Conservation (phyloP, 2,888 invertebrate species). For the Linyphia triangularis region DNA sequence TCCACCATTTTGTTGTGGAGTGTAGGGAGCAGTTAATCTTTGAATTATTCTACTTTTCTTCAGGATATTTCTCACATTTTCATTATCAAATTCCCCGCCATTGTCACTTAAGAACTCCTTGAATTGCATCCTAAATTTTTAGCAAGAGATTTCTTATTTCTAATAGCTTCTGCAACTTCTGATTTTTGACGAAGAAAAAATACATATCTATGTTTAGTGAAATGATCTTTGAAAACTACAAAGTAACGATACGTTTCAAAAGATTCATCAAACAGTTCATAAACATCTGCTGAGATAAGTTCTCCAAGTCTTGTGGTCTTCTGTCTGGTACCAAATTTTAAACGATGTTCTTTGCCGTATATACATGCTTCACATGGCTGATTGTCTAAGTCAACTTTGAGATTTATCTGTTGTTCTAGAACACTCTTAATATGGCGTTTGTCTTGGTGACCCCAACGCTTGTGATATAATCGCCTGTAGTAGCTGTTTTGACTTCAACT, state of each 20-base stretch:
- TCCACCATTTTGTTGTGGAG: too few species aligned
- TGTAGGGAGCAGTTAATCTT: conserved; percentile 63
- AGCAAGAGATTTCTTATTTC: neutral
- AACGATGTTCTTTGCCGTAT: conserved; percentile 43
- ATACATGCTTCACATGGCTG: conserved; percentile 48
- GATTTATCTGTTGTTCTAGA: neutral
- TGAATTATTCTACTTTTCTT: conserved; percentile 56
- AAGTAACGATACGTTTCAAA: conserved; percentile 60
- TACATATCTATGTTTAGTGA: conserved; percentile 41
- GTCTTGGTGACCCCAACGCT: conserved; percentile 41
- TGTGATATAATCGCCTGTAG: conserved; percentile 14
- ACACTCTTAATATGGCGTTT: conserved; percentile 14
- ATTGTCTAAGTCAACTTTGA: neutral
- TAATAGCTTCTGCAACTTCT: neutral
- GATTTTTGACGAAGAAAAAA: conserved; percentile 62
- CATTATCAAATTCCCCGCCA: conserved; percentile 65
- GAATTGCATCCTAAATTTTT: conserved; percentile 40
- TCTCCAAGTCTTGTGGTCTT: conserved; percentile 1
- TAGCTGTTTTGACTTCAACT: conserved; percentile 8
- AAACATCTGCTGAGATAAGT: conserved; percentile 70
- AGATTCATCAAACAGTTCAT: conserved; percentile 67
- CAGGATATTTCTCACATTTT: conserved; percentile 34
- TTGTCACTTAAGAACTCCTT: conserved; percentile 61
- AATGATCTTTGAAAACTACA: conserved; percentile 74
- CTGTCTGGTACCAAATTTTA: conserved; percentile 34